Percentiles rank a stretch among this genome's conserved stretches.
Evolutionary conservation across 2,888 invertebrate species (phyloP).

Genomic region (Eupelmus urozonus): DNA sequence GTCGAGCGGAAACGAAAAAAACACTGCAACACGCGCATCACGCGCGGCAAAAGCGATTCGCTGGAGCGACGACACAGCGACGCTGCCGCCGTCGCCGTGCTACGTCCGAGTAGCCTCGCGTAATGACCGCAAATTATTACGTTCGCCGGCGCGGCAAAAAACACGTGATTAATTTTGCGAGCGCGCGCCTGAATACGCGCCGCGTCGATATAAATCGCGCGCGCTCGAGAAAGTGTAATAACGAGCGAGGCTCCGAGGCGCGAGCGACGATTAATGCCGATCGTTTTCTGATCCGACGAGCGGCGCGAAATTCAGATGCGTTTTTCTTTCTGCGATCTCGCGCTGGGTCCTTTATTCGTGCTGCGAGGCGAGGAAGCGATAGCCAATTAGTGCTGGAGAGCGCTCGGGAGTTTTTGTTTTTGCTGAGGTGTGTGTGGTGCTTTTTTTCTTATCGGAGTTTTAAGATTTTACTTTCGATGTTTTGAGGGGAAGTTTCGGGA

Average conservation of each 20-base stretch:
- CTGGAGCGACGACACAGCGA: too few relatives aligned
- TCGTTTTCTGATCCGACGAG: too few relatives aligned
- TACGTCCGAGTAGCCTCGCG: not conserved
- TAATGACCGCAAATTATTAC: constrained; percentile 38
- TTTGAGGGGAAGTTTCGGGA: too few relatives aligned
- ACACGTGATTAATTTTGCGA: constrained; percentile 6
- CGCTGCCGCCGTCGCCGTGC: not conserved
- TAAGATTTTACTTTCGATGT: too few relatives aligned
- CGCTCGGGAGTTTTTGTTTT: not conserved
- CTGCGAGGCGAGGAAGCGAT: not conserved
- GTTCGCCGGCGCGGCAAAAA: constrained; percentile 27
- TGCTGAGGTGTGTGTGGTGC: not conserved
- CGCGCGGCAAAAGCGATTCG: too few relatives aligned
- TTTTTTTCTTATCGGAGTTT: too few relatives aligned
- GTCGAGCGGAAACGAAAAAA: too few relatives aligned
- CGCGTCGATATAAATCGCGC: not conserved
- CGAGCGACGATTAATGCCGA: constrained; percentile 18
- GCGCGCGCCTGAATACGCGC: not conserved
- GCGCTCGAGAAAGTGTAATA: constrained; percentile 24
- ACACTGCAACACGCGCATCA: too few relatives aligned
- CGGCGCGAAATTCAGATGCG: too few relatives aligned
- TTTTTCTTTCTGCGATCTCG: too few relatives aligned
- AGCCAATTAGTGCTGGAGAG: not conserved
- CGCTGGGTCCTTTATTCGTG: too few relatives aligned
- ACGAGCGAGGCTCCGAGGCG: not conserved